Evolutionary conservation across 2,888 invertebrate genomes (phyloP), one percentile per base, ranked within the genome.

Genomic region (Drosophila infuscata): DNA sequence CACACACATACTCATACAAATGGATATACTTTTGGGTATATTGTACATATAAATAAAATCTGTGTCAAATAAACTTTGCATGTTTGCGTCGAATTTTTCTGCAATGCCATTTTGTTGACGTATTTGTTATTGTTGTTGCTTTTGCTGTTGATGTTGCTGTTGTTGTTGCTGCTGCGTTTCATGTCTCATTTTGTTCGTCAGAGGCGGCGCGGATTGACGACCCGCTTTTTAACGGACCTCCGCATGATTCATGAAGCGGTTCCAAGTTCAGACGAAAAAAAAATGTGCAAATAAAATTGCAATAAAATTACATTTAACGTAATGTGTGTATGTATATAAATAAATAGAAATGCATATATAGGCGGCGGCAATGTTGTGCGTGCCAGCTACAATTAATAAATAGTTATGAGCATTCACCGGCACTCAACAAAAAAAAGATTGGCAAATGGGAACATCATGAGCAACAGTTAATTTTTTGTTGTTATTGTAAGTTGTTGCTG

Each of bases 31-130:
- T 76, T 49, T 29, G 11, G 48, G 30, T 46, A 33, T 36, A n/a
- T 57, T 52, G 43, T 46, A 66, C 38, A 46, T 68, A 36, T 60
- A 58, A 66, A 81, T 66, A 58, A 67, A 85, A 90, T 83, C 85
- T 87, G 88, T 90, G 88, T 77, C 89, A 89, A 89, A 76, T 79
- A 83, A 86, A 79, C 74, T 87, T 89, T 89, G 89, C 86, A 87
- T 90, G 91, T 79, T 90, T 81, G 74, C 81, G 67, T 69, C 67
- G 41, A 73, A 77, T 83, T 90, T 83, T 89, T 81, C 58, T 36
- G 79, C 58, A 66, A 52, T 53, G 56, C 59, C 67, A 64, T 74
- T 62, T 70, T 82, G 72, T 78, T 81, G 72, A 73, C 82, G 64
- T 63, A 63, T 52, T 58, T 70, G 53, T 62, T 77, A 46, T 66